Conservation (phyloP, 1,140 invertebrate genomes). For the Pachyrhynchus sulphureomaculatus region DNA sequence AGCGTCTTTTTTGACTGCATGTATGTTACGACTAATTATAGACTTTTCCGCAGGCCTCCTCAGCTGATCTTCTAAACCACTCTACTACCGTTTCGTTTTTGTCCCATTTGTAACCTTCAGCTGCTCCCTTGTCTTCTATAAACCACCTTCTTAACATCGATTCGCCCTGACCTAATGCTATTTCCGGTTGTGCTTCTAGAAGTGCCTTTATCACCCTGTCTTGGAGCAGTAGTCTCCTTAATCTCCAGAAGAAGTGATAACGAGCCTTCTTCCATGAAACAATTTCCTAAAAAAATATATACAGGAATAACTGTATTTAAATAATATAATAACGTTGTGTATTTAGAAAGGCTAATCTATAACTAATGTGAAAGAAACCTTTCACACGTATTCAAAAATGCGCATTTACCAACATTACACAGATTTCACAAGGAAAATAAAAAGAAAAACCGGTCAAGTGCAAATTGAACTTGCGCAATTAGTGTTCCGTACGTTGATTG, state of each 20-base stretch:
- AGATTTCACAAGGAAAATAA: too few relatives aligned
- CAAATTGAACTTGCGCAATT: too few relatives aligned
- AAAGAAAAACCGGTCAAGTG: too few relatives aligned
- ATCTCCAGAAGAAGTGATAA: slow-evolving; percentile 81
- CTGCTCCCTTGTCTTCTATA: slow-evolving; percentile 85
- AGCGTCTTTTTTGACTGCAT: slow-evolving; percentile 80
- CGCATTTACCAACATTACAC: too few relatives aligned
- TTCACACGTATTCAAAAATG: too few relatives aligned
- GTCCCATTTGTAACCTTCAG: slow-evolving; percentile 90
- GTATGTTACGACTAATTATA: slow-evolving; percentile 78
- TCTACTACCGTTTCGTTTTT: slow-evolving; percentile 81
- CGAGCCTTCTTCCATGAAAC: slow-evolving; percentile 85
- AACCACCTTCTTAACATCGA: slow-evolving; percentile 93
- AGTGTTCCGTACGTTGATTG: too few relatives aligned
- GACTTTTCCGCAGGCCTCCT: slow-evolving; percentile 60
- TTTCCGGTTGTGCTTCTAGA: slow-evolving; percentile 63
- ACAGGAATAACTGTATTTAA: too few relatives aligned
- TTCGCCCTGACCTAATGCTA: slow-evolving; percentile 64
- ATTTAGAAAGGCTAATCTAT: too few relatives aligned
- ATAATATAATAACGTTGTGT: too few relatives aligned
- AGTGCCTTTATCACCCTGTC: slow-evolving; percentile 75
- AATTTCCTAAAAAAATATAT: slow-evolving; percentile 70
- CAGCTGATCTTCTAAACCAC: slow-evolving; percentile 80
- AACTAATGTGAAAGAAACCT: too few relatives aligned
- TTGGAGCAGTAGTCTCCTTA: slow-evolving; percentile 77